Base-by-base conservation (phyloP, 1,140 invertebrate species). In the Sitodiplosis mosellana region DNA sequence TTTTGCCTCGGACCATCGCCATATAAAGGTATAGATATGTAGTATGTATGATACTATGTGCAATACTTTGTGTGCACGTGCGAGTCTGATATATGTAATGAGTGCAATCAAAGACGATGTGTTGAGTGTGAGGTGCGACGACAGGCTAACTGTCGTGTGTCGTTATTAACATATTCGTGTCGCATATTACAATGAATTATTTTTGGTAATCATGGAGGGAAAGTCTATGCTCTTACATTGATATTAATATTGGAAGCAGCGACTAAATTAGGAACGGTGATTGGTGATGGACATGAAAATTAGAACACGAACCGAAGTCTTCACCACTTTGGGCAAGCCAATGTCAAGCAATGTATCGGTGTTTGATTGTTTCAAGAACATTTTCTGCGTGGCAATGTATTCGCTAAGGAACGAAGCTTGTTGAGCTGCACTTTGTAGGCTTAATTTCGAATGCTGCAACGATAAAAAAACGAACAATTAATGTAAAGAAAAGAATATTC, bases 331-430 rank as follows among this genome's bases (percentile, higher is more conserved):
- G 1, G 62, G 61, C 45, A 65, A 36, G 1, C 59, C 57, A 40
- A 60, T 59, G 2, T 59, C 51, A 14, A 65, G 33, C 0, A 63
- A 47, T 14, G 59, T n/a, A 17, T 67, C 60, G 14, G 55, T 51
- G 52, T 54, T 59, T 11, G 34, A 18, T 34, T 37, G 49, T 12
- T 37, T 43, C 7, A 37, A 27, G 19, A 50, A 36, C 22, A 42
- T 42, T 15, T 62, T 64, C 41, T 83, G 78, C 21, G 82, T 82
- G 55, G 81, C 74, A 51, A 94, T 74, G 68, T 88, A 95, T 68
- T 95, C 90, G 55, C 84, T 75, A 7, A 94, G 69, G 68, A 90
- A 92, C 49, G 77, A 76, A 44, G 77, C 72, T 68, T 94, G 90
- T 57, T 93, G 89, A 47, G 72, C 62, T 1, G 77, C 68, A 48